Evolutionary conservation across 2,113 vertebrate species (phyloP), one percentile per base, ranked within the genome.

Genomic region (Caracal caracal): DNA sequence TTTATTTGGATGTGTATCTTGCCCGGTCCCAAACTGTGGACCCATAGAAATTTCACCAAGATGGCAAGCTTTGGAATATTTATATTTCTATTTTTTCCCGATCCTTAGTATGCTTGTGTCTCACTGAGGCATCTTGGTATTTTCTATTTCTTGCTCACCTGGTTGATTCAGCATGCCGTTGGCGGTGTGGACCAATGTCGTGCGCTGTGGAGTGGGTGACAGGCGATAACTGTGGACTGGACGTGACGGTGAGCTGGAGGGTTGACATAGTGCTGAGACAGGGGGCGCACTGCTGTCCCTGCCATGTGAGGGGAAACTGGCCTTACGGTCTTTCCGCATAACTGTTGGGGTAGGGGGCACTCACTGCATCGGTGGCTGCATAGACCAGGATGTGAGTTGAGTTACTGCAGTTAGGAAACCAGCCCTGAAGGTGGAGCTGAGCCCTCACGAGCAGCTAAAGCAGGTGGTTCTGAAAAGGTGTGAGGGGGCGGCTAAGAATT

Each of bases 111-210:
- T 40, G 20, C 78, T 22, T 2, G 4, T 75, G 92, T 40, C 65
- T 71, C 17, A 19, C 40, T 28, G 3, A 40, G 3, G 49, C 9
- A 1, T n/a, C 71, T 8, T 37, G 53, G 24, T 5, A 13, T 20
- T 26, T 78, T 53, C 33, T 40, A n/a, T n/a, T 43, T 35, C 71
- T 56, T 35, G 61, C 73, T 79, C 73, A 15, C 92, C 73, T 35
- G 13, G 59, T 15, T 15, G 61, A 43, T 20, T 28, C 4, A 5
- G n/a, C 40, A 0, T 5, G 56, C 16, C 6, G 5, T 26, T 30
- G 1, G 6, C 4, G 28, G 4, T 1, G 0, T 10, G 22, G 13
- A 9, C 59, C 13, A 3, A 10, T 0, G 82, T 16, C 2, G 8
- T 30, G 1, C 26, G 26, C 12, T 9, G 19, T 1, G n/a, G 35